These are phyloP conservation scores for Ovis aries DNA, from an alignment of 2,113 vertebrate species.

Conservation along the genomic window DNA sequence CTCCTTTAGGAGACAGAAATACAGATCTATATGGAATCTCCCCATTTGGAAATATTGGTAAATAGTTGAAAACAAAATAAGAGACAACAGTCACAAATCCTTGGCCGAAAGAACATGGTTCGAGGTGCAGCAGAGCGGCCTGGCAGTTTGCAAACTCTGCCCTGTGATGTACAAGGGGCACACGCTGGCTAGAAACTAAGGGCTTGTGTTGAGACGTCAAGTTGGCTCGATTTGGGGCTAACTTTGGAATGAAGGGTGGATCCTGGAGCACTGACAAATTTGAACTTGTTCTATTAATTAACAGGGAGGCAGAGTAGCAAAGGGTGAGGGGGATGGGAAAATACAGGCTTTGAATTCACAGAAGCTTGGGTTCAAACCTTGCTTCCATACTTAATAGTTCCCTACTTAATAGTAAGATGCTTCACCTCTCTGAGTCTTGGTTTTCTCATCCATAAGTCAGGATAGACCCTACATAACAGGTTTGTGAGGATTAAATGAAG, in stretches of 20 bases:
- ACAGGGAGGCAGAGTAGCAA: neutral
- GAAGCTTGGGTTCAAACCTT: neutral
- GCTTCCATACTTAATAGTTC: neutral
- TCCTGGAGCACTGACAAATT: neutral
- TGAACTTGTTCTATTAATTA: neutral
- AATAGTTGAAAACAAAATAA: neutral
- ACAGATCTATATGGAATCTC: neutral
- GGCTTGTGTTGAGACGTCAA: neutral
- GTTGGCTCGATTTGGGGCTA: neutral
- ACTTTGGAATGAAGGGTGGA: neutral
- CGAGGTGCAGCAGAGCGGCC: neutral
- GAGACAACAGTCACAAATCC: neutral
- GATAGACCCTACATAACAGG: neutral
- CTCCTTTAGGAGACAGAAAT: neutral
- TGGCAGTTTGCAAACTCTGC: neutral
- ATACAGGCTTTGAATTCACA: neutral
- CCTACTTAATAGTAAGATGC: neutral
- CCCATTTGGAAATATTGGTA: neutral
- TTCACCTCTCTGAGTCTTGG: neutral
- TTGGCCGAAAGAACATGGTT: neutral
- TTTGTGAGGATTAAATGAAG: neutral
- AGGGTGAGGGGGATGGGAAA: rapidly evolving
- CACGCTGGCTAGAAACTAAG: neutral
- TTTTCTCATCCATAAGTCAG: neutral
- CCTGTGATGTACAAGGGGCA: neutral